Evolutionary conservation across 2,113 vertebrate genomes (phyloP).

Genomic region (Gopherus flavomarginatus): DNA sequence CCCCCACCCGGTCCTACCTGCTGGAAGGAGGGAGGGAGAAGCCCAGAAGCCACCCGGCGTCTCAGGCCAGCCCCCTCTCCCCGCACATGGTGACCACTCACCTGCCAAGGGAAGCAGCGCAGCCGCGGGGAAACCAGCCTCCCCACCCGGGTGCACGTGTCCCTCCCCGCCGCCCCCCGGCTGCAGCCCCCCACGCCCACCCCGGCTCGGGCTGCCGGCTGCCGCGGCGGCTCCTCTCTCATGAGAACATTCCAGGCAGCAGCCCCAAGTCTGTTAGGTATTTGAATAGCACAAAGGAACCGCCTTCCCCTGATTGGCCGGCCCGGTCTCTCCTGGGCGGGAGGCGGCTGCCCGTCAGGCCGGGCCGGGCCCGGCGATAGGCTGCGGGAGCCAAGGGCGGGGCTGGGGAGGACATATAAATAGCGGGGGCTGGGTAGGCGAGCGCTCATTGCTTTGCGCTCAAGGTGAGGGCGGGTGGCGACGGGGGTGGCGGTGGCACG

Average conservation of each 20-base stretch:
- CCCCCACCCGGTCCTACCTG: background rate
- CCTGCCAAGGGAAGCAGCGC: slow-evolving; percentile 60
- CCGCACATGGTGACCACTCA: background rate
- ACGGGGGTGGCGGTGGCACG: slow-evolving; percentile 31
- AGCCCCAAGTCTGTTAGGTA: slow-evolving; percentile 50
- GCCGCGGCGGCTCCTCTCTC: slow-evolving; percentile 27
- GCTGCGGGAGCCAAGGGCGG: slow-evolving; percentile 52
- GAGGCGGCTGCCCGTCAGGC: slow-evolving; percentile 80
- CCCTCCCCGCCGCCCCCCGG: background rate
- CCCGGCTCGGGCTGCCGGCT: background rate
- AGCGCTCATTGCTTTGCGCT: slow-evolving; percentile 82
- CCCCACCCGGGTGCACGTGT: background rate
- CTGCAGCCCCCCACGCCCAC: background rate
- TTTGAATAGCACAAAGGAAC: slow-evolving; percentile 90
- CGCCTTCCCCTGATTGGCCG: slow-evolving; percentile 88
- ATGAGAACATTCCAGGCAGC: slow-evolving; percentile 83
- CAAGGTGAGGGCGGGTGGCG: slow-evolving; percentile 49
- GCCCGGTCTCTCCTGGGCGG: slow-evolving; percentile 75
- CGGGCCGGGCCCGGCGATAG: slow-evolving; percentile 60
- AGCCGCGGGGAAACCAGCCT: background rate
- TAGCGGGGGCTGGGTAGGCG: slow-evolving; percentile 79
- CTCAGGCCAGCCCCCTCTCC: background rate
- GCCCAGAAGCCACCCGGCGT: background rate
- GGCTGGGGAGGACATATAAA: slow-evolving; percentile 71
- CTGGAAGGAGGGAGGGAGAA: background rate